These are phyloP conservation scores for Oasisia sp. DNA, from an alignment of 2,888 invertebrate genomes.

Conservation along the genomic window DNA sequence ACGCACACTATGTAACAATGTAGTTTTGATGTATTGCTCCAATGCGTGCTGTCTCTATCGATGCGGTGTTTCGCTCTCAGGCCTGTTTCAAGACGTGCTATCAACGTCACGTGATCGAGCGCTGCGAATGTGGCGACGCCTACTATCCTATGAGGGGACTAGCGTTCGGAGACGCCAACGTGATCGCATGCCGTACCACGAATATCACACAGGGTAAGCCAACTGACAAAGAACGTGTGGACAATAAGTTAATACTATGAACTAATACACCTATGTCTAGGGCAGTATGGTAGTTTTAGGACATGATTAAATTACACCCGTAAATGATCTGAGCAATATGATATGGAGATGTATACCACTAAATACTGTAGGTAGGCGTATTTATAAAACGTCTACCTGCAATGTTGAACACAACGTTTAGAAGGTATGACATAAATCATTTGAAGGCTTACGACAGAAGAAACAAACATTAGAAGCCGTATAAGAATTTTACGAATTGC, in stretches of 20 bases:
- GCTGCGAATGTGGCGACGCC: conserved; percentile 37
- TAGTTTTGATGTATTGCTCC: neutral
- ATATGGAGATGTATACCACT: too few species aligned
- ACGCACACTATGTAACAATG: neutral
- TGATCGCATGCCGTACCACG: conserved; percentile 32
- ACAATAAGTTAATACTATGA: too few species aligned
- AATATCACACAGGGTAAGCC: conserved; percentile 39
- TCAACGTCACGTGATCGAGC: conserved; percentile 35
- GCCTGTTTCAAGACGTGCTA: conserved; percentile 40
- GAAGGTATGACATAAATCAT: too few species aligned
- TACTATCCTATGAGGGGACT: conserved; percentile 33
- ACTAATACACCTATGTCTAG: too few species aligned
- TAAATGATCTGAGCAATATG: too few species aligned
- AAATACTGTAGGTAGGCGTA: too few species aligned
- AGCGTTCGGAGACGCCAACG: conserved; percentile 30
- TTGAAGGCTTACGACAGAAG: neutral
- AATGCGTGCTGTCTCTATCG: neutral
- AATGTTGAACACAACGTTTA: too few species aligned
- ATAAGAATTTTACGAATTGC: neutral
- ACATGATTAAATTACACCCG: too few species aligned
- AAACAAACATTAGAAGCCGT: neutral
- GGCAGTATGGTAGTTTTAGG: too few species aligned
- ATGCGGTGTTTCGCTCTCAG: conserved; percentile 23
- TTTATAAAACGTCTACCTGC: too few species aligned
- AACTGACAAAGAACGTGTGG: neutral